Evolutionary conservation across 2,797 vertebrate species (phyloP).

Genomic region (Notolepis coatsorum): DNA sequence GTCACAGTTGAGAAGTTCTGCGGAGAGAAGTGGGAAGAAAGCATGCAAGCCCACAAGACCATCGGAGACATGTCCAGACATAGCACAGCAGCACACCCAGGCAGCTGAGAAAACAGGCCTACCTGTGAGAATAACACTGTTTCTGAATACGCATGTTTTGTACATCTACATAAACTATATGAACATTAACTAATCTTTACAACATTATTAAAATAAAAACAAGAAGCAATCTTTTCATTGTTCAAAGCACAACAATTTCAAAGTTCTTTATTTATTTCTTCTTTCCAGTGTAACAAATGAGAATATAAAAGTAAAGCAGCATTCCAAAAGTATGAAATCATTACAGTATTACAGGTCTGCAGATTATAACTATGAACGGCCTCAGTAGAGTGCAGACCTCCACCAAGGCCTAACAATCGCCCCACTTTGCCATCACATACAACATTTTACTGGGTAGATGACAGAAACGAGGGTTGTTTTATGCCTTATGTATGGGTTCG

Average conservation of each 20-base stretch:
- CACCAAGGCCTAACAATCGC: too few relatives aligned
- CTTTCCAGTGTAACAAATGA: constrained; percentile 44
- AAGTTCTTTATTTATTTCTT: background rate
- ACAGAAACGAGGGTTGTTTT: too few relatives aligned
- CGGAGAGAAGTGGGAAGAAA: constrained; percentile 93
- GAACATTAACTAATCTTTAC: too few relatives aligned
- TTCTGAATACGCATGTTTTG: too few relatives aligned
- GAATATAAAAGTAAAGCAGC: constrained; percentile 31
- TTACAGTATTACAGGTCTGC: background rate
- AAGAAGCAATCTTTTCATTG: too few relatives aligned
- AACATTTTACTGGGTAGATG: too few relatives aligned
- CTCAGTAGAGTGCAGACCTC: background rate
- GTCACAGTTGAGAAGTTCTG: constrained; percentile 87
- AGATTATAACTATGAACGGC: background rate
- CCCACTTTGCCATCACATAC: too few relatives aligned
- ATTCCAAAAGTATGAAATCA: background rate
- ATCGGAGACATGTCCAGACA: constrained; percentile 91
- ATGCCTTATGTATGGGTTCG: too few relatives aligned
- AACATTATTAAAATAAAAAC: too few relatives aligned
- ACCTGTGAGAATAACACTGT: constrained; percentile 22
- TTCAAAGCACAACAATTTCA: background rate
- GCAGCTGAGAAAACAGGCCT: background rate
- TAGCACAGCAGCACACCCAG: constrained; percentile 62
- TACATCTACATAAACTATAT: too few relatives aligned
- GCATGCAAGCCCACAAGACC: constrained; percentile 86